Percentiles rank a stretch among this genome's conserved stretches.
These are phyloP conservation scores for Etheostoma perlongum DNA, from an alignment of 2,797 vertebrate genomes.

Conservation along the genomic window DNA sequence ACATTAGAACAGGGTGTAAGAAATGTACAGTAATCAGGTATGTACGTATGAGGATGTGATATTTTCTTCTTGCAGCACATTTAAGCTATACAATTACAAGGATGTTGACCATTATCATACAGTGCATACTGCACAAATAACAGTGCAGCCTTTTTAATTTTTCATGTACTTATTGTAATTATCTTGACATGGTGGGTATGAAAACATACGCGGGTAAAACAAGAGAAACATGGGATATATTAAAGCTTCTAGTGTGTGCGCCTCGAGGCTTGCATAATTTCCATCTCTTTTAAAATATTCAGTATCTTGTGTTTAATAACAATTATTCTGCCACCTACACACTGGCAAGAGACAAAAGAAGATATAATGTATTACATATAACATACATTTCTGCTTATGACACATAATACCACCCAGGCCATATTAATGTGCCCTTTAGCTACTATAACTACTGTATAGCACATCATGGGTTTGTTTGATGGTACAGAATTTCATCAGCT, in stretches of 20 bases:
- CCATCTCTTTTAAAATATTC: slow-evolving; percentile 58
- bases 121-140: slow-evolving; percentile 14
- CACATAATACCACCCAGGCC: neutral
- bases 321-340: slow-evolving; percentile 38
- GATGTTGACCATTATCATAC: slow-evolving; percentile 29
- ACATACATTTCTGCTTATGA: slow-evolving; percentile 13
- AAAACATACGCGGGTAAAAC: slow-evolving; percentile 49
- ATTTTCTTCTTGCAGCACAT: neutral
- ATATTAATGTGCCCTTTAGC: neutral
- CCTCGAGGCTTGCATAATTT: slow-evolving; percentile 66
- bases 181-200: slow-evolving; percentile 53
- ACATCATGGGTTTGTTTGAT: neutral
- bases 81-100: slow-evolving; percentile 13
- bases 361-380: slow-evolving; percentile 5
- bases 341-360: slow-evolving; percentile 30
- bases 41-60: neutral
- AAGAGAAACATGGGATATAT: slow-evolving; percentile 39
- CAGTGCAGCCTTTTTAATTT: slow-evolving; percentile 25
- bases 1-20: neutral
- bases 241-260: slow-evolving; percentile 40
- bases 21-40: neutral
- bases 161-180: slow-evolving; percentile 55
- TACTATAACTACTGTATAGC: neutral
- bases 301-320: slow-evolving; percentile 60
- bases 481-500: slow-evolving; percentile 1